phyloP scores from a whole-genome alignment of 2,888 invertebrate species.

The Pachliopta kotzebuea region DNA sequence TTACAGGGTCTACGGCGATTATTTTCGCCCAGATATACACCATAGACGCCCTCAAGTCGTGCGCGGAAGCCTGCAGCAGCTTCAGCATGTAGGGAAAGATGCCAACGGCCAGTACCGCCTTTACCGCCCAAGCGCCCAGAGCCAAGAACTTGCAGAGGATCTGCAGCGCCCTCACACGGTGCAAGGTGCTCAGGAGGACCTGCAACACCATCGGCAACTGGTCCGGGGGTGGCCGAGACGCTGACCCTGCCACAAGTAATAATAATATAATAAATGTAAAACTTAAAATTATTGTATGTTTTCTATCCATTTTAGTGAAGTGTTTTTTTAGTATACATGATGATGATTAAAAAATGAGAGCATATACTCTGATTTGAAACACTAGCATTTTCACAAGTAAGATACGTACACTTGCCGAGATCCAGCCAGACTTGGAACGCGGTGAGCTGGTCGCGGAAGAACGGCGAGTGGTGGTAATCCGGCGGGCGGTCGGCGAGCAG shows the following conservation, averaged over 20 bases:
- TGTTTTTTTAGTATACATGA: background rate
- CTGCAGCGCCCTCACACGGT: conserved; percentile 96
- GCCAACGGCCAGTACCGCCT: conserved; percentile 96
- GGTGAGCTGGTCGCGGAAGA: conserved; percentile 98
- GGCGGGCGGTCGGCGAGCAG: conserved; percentile 80
- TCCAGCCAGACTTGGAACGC: conserved; percentile 98
- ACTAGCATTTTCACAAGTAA: background rate
- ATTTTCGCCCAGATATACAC: conserved; percentile 99
- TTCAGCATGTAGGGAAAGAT: conserved; percentile 99
- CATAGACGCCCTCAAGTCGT: conserved; percentile 93
- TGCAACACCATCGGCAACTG: conserved; percentile 98
- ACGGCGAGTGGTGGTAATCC: conserved; percentile 87
- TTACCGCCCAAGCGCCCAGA: conserved; percentile 93
- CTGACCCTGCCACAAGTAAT: conserved; percentile 36
- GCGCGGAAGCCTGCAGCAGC: conserved; percentile 95
- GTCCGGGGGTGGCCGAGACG: conserved; percentile 91
- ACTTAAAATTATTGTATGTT: no score
- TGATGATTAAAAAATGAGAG: no score
- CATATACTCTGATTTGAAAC: background rate
- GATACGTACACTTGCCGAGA: conserved; percentile 77
- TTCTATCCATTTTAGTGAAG: background rate
- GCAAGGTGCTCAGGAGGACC: conserved; percentile 86
- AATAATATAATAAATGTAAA: background rate
- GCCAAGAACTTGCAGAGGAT: conserved; percentile 96
- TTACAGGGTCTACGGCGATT: conserved; percentile 95